A percentile compares a stretch with the other conserved stretches of the same genome.
These are phyloP conservation scores for Chironomus riparius DNA, from an alignment of 2,888 invertebrate species.

Conservation along the genomic window DNA sequence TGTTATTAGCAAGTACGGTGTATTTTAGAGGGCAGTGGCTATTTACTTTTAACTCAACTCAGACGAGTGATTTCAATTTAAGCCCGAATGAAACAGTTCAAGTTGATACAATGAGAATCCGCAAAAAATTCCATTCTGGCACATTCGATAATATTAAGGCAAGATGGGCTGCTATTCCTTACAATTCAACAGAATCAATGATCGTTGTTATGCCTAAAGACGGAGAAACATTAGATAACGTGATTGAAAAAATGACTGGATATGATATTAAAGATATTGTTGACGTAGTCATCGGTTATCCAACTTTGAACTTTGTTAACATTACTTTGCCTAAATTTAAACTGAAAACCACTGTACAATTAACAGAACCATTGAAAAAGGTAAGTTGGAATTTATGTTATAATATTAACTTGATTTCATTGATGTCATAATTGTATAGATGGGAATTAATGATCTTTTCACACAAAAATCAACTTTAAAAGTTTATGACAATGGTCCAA, in stretches of 20 bases:
- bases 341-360: constrained; percentile 29
- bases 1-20: constrained; percentile 31
- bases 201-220: constrained; percentile 44
- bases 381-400: constrained; percentile 28
- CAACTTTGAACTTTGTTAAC: constrained; percentile 23
- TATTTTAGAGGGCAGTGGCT: constrained; percentile 33
- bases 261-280: constrained; percentile 35
- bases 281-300: constrained; percentile 6
- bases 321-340: constrained; percentile 32
- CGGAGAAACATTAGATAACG: constrained; percentile 35
- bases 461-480: constrained; percentile 39
- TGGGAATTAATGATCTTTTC: constrained; percentile 45
- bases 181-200: constrained; percentile 38
- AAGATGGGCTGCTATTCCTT: neutral
- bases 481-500: constrained; percentile 29
- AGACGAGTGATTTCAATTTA: constrained; percentile 48
- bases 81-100: constrained; percentile 34
- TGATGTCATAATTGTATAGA: constrained; percentile 37
- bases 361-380: constrained; percentile 31
- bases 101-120: constrained; percentile 54
- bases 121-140: constrained; percentile 43
- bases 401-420: neutral
- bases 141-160: neutral
- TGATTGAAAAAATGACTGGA: constrained; percentile 37
- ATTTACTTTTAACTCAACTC: constrained; percentile 28